Evolutionary conservation across 2,797 vertebrate species (phyloP).

Genomic region (Catharus ustulatus): DNA sequence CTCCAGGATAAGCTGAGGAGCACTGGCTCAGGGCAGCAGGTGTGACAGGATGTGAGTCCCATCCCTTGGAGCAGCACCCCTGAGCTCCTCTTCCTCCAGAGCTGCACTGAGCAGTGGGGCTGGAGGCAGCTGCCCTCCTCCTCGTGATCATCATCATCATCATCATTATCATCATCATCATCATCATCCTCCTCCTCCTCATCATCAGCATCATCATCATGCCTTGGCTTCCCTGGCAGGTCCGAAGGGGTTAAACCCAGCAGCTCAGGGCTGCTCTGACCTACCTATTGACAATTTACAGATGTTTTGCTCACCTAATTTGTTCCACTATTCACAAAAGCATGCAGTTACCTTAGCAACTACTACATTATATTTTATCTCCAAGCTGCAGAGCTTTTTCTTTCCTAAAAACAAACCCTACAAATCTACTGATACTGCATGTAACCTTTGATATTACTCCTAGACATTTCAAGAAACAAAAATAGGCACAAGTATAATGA

Average conservation of each 20-base stretch:
- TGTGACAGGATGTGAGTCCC: rapidly evolving
- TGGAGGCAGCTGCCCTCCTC: rapidly evolving
- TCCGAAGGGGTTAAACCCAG: slow-evolving; percentile 42
- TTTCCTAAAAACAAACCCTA: slow-evolving; percentile 61
- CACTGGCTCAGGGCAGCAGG: background rate
- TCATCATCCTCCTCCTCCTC: background rate
- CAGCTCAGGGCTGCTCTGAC: slow-evolving; percentile 38
- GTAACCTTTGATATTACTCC: slow-evolving; percentile 42
- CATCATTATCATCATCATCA: rapidly evolving
- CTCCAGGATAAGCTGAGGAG: background rate
- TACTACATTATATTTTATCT: slow-evolving; percentile 76
- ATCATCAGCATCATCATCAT: rapidly evolving
- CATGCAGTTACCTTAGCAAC: slow-evolving; percentile 78
- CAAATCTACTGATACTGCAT: slow-evolving; percentile 35
- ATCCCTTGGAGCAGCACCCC: background rate
- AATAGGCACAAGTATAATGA: background rate
- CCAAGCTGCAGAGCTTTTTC: slow-evolving; percentile 70
- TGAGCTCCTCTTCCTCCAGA: background rate
- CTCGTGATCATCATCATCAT: rapidly evolving
- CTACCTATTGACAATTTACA: slow-evolving; percentile 67
- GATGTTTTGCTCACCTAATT: slow-evolving; percentile 77
- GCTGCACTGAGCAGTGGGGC: rapidly evolving
- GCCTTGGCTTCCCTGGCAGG: background rate
- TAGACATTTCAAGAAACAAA: slow-evolving; percentile 25
- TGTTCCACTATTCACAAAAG: slow-evolving; percentile 73